These are phyloP conservation scores for Hyperoplus immaculatus DNA, from an alignment of 2,797 vertebrate species.

Conservation along the genomic window DNA sequence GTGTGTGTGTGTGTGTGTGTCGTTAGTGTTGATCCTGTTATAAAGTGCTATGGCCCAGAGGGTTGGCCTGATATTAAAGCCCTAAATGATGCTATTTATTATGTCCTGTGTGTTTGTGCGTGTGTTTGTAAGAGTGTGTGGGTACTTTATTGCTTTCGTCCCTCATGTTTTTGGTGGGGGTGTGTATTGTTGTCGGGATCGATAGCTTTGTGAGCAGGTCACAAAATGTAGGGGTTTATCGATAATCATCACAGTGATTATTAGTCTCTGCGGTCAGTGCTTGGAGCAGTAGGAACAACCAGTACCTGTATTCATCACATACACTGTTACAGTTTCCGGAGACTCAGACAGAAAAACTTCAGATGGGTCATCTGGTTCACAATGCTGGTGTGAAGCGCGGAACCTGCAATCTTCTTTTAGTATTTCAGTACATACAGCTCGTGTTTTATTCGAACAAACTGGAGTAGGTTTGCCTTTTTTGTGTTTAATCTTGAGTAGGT, in stretches of 20 bases:
- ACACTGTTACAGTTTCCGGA: conserved; percentile 20
- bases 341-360: conserved; percentile 43
- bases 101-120: conserved; percentile 76
- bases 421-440: background rate
- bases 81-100: conserved; percentile 91
- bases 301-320: conserved; percentile 54
- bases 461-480: background rate
- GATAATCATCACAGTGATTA: conserved; percentile 90
- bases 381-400: background rate
- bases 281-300: conserved; percentile 37
- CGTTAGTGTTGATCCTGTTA: conserved; percentile 84
- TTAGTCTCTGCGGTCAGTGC: conserved; percentile 89
- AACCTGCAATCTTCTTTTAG: background rate
- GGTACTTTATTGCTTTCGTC: conserved; percentile 89
- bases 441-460: background rate
- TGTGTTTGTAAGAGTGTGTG: conserved; percentile 57
- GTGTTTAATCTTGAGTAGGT: background rate
- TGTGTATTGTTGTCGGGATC: conserved; percentile 83
- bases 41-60: conserved; percentile 85
- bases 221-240: conserved; percentile 88
- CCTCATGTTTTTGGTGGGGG: conserved; percentile 72
- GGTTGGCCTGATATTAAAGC: conserved; percentile 87
- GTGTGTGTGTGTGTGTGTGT: conserved; percentile 51
- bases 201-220: conserved; percentile 84
- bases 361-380: conserved; percentile 14